Evolutionary conservation across 2,797 vertebrate species (phyloP), one percentile per base, ranked within the genome.

Genomic region (Geotrypetes seraphini): DNA sequence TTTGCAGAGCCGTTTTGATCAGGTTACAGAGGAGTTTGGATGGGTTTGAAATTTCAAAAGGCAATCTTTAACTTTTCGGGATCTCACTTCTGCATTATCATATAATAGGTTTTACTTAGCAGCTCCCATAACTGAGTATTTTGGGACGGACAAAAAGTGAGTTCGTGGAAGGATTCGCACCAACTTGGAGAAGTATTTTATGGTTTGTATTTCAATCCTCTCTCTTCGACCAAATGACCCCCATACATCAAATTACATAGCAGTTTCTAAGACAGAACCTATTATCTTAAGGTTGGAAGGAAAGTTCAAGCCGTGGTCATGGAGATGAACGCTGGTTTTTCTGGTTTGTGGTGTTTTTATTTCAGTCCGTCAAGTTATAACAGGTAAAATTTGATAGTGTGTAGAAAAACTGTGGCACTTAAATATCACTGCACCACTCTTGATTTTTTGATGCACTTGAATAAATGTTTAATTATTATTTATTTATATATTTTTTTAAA

Each of bases 291-390:
- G 81, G 78, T 84, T 86, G 80, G 73, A 63, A 85, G 73, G 79
- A 87, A 88, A 85, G 87, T 92, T 91, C 88, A 90, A 78, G 63
- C 60, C 55, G 75, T 92, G 89, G 86, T 88, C 85, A 90, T 78
- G 79, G 82, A 86, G 84, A 86, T 85, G 81, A 84, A 83, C 77
- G 82, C 83, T 84, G 85, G 89, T 91, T 94, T 91, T 94, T 96
- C 86, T 84, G 89, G 91, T 84, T 85, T 75, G 72, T 80, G 71
- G 63, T 60, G 71, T 67, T 60, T 50, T 66, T 66, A 63, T 53
- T 50, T 60, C 69, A 68, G 89, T 89, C 84, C 79, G 84, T 92
- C 85, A 87, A 81, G 69, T 83, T 82, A 81, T 81, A 80, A 72
- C 73, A 81, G 78, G 75, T 83, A 83, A 78, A 71, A 72, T 73